Percentiles rank a stretch among this genome's conserved stretches.
phyloP scores from a whole-genome alignment of 2,113 vertebrate genomes.

The Rhegmatorhina hoffmannsi region DNA sequence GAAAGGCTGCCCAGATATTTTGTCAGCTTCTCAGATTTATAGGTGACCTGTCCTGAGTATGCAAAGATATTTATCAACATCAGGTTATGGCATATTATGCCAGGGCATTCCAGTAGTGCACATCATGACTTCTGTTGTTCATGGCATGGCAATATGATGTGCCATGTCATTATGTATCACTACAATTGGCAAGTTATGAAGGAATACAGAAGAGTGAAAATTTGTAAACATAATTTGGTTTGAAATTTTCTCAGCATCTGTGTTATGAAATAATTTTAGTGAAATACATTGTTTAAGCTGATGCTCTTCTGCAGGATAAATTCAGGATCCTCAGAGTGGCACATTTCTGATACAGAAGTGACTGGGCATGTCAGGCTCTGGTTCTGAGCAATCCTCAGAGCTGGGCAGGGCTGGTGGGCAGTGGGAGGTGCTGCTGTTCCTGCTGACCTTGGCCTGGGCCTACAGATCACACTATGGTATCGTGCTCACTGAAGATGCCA shows the following conservation, averaged over 20 bases:
- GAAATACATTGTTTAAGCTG: background rate
- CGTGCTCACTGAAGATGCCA: background rate
- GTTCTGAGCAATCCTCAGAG: background rate
- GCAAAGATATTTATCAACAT: background rate
- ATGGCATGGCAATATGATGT: rapidly evolving
- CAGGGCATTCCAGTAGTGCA: background rate
- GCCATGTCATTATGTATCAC: rapidly evolving
- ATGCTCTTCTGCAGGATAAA: background rate
- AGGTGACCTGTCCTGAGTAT: background rate
- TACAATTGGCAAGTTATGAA: background rate
- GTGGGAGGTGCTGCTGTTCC: background rate
- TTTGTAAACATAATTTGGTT: rapidly evolving
- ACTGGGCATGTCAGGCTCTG: background rate
- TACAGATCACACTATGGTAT: background rate
- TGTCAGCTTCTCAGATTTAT: background rate
- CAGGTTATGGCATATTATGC: background rate
- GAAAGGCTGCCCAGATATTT: background rate
- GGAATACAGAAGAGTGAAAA: background rate
- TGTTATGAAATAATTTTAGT: background rate
- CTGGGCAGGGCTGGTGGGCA: background rate
- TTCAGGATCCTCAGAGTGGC: background rate
- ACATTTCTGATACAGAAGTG: background rate
- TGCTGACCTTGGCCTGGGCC: background rate
- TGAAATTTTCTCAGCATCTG: background rate
- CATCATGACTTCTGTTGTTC: background rate